Evolutionary conservation across 2,888 invertebrate genomes (phyloP).

Genomic region (Pollenia amentaria): DNA sequence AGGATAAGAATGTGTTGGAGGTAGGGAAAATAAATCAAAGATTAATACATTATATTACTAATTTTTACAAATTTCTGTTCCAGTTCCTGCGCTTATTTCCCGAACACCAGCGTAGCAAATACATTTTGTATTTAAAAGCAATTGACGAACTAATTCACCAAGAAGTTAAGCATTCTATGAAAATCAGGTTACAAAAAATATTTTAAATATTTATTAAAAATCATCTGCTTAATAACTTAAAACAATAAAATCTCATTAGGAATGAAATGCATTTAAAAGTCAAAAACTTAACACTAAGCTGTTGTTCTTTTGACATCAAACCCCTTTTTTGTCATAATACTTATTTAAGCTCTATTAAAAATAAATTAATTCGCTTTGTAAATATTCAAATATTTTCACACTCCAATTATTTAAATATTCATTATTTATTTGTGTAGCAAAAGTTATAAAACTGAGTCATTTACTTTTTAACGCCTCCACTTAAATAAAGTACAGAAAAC

Average conservation of each 20-base stretch:
- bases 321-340: background rate
- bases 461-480: constrained; percentile 41
- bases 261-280: background rate
- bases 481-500: constrained; percentile 21
- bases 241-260: background rate
- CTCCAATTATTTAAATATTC: constrained; percentile 29
- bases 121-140: constrained; percentile 85
- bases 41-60: background rate
- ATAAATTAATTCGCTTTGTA: constrained; percentile 23
- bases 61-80: constrained; percentile 1
- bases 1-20: constrained; percentile 79
- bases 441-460: constrained; percentile 31
- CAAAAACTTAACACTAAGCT: background rate
- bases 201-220: constrained; percentile 25
- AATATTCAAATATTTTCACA: constrained; percentile 43
- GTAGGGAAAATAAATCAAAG: constrained; percentile 68
- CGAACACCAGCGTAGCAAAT: constrained; percentile 85
- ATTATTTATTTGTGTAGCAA: constrained; percentile 18
- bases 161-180: constrained; percentile 80
- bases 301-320: background rate
- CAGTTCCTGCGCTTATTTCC: constrained; percentile 80
- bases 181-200: constrained; percentile 79
- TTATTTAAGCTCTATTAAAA: constrained; percentile 10
- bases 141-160: constrained; percentile 80
- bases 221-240: background rate